Conservation (phyloP, 2,888 invertebrate genomes). For the Dascillus cervinus region DNA sequence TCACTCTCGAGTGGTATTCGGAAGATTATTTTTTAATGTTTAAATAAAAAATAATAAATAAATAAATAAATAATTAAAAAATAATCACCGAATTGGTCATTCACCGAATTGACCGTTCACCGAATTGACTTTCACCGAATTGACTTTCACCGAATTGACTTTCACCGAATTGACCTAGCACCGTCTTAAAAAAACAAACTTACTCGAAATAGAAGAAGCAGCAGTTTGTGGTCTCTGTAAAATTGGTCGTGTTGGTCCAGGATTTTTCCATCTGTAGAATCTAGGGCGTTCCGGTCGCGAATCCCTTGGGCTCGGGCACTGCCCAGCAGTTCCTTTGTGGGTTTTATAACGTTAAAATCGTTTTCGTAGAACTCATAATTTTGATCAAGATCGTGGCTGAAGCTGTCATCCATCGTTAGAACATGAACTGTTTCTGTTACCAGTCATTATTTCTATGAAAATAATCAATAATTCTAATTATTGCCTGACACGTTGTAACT, state of each 20-base stretch:
- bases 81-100: no score
- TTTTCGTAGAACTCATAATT: slow-evolving; percentile 9
- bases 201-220: slow-evolving; percentile 52
- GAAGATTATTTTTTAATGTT: slow-evolving; percentile 1
- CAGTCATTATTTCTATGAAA: no score
- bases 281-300: slow-evolving; percentile 43
- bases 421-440: no score
- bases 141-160: no score
- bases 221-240: slow-evolving; percentile 58
- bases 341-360: slow-evolving; percentile 8
- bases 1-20: no score
- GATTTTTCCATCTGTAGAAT: slow-evolving; percentile 51
- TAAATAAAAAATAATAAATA: slow-evolving; percentile 1
- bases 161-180: no score
- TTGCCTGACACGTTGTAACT: no score
- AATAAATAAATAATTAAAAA: background rate
- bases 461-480: no score
- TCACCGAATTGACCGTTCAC: no score
- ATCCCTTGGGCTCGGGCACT: slow-evolving; percentile 36
- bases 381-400: no score
- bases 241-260: slow-evolving; percentile 59
- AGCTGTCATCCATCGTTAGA: no score
- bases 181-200: slow-evolving; percentile 6
- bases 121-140: no score
- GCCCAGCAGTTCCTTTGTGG: slow-evolving; percentile 16